phyloP scores from a whole-genome alignment of 2,888 invertebrate genomes.

The Tetranychus piercei region DNA sequence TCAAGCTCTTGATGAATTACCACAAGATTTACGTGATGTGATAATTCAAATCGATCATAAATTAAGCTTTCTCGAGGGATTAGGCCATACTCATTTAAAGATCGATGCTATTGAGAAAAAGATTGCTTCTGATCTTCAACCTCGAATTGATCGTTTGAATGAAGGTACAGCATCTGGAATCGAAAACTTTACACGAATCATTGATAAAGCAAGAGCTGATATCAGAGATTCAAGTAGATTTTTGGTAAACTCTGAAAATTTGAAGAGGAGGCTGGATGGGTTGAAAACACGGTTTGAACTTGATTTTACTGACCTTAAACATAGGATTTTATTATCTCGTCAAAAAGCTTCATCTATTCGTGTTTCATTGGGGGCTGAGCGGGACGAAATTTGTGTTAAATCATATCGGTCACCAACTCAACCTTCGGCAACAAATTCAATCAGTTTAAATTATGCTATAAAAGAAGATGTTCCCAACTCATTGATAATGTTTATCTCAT shows the following conservation, averaged over 20 bases:
- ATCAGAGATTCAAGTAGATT: slow-evolving; percentile 22
- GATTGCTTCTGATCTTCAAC: slow-evolving; percentile 22
- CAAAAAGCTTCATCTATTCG: slow-evolving; percentile 64
- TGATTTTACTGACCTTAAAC: slow-evolving; percentile 47
- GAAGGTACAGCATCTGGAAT: slow-evolving; percentile 25
- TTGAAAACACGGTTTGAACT: slow-evolving; percentile 39
- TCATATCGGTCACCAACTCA: slow-evolving; percentile 49
- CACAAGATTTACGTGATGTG: slow-evolving; percentile 21
- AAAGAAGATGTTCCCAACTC: slow-evolving; percentile 44
- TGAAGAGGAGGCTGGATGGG: slow-evolving; percentile 26
- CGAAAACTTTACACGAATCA: slow-evolving; percentile 26
- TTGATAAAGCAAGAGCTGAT: slow-evolving; percentile 26
- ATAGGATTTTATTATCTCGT: slow-evolving; percentile 53
- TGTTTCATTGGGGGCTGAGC: slow-evolving; percentile 50
- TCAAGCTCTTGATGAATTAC: slow-evolving; percentile 24
- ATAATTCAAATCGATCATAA: slow-evolving; percentile 16
- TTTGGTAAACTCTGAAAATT: slow-evolving; percentile 27
- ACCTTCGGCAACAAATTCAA: slow-evolving; percentile 49
- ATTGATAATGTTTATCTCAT: slow-evolving; percentile 45
- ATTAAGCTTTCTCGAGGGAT: slow-evolving; percentile 17
- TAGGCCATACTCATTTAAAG: slow-evolving; percentile 21
- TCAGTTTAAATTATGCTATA: slow-evolving; percentile 51
- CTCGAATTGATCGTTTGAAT: slow-evolving; percentile 23
- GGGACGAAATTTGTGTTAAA: slow-evolving; percentile 48
- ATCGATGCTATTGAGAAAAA: slow-evolving; percentile 21